Evolutionary conservation across 2,797 vertebrate genomes (phyloP).

Genomic region (Naso thynnoides): DNA sequence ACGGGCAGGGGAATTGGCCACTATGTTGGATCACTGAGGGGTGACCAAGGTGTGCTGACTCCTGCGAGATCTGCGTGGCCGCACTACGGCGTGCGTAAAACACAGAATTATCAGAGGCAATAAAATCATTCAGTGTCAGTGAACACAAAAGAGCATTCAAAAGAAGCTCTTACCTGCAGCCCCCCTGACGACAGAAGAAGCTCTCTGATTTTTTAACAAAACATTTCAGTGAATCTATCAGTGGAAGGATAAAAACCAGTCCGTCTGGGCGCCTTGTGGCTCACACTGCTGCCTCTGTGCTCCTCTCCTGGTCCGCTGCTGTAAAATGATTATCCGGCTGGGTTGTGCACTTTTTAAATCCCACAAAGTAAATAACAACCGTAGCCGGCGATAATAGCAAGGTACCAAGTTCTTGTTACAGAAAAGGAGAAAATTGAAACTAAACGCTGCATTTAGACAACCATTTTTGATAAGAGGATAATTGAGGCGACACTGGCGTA

Average conservation of each 20-base stretch:
- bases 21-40: conserved; percentile 87
- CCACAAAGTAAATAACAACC: conserved; percentile 99
- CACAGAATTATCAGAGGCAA: conserved; percentile 31
- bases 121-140: conserved; percentile 23
- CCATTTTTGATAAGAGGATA: conserved; percentile 99
- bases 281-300: conserved; percentile 68
- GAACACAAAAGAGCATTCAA: conserved; percentile 25
- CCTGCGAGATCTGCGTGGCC: conserved; percentile 44
- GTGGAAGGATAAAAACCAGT: conserved; percentile 25
- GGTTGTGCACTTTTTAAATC: conserved; percentile 96
- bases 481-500: conserved; percentile 99
- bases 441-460: conserved; percentile 99
- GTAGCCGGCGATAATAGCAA: conserved; percentile 98
- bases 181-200: conserved; percentile 29
- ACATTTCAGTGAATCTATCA: not conserved
- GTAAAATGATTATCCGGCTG: conserved; percentile 93
- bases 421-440: conserved; percentile 99
- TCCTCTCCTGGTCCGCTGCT: conserved; percentile 90
- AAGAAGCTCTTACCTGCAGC: conserved; percentile 65
- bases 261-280: conserved; percentile 42
- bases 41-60: conserved; percentile 83
- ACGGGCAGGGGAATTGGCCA: conserved; percentile 82
- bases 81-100: conserved; percentile 20
- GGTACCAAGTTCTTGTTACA: conserved; percentile 99
- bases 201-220: not conserved